phyloP scores from a whole-genome alignment of 2,888 invertebrate species.

The Agriopis aurantiaria region DNA sequence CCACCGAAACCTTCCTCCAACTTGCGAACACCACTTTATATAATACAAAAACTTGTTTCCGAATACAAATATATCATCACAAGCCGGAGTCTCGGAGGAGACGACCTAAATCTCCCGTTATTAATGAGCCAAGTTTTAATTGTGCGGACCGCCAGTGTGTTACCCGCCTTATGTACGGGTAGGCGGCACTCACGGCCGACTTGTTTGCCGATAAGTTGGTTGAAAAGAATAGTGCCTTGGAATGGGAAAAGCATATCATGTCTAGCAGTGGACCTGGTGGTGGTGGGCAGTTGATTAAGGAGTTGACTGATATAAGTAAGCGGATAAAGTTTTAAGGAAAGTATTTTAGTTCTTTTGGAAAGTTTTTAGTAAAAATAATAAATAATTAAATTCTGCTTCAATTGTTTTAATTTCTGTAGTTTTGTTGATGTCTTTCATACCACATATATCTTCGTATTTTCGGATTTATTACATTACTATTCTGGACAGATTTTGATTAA shows the following conservation, averaged over 20 bases:
- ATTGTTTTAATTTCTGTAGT: too few relatives aligned
- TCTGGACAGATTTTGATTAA: too few relatives aligned
- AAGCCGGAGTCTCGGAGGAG: slow-evolving; percentile 47
- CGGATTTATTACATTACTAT: too few relatives aligned
- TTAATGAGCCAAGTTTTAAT: slow-evolving; percentile 78
- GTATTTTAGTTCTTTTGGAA: too few relatives aligned
- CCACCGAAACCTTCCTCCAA: slow-evolving; percentile 23
- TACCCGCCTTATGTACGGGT: slow-evolving; percentile 45
- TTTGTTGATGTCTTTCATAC: too few relatives aligned
- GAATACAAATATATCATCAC: slow-evolving; percentile 54
- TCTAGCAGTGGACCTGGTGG: too few relatives aligned
- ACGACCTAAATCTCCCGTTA: slow-evolving; percentile 71
- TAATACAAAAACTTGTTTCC: slow-evolving; percentile 53
- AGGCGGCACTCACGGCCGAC: slow-evolving; percentile 18
- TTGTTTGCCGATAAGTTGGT: not conserved
- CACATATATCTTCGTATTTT: too few relatives aligned
- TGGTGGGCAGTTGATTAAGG: too few relatives aligned
- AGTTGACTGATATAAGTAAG: too few relatives aligned
- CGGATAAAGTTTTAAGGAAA: too few relatives aligned
- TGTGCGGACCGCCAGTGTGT: slow-evolving; percentile 58
- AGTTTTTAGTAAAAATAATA: too few relatives aligned
- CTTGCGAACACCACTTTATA: slow-evolving; percentile 40
- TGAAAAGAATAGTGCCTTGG: not conserved
- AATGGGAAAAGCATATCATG: not conserved
- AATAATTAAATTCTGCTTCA: too few relatives aligned